Conservation (phyloP, 2,113 vertebrate species). For the Typhlomys cinereus region DNA sequence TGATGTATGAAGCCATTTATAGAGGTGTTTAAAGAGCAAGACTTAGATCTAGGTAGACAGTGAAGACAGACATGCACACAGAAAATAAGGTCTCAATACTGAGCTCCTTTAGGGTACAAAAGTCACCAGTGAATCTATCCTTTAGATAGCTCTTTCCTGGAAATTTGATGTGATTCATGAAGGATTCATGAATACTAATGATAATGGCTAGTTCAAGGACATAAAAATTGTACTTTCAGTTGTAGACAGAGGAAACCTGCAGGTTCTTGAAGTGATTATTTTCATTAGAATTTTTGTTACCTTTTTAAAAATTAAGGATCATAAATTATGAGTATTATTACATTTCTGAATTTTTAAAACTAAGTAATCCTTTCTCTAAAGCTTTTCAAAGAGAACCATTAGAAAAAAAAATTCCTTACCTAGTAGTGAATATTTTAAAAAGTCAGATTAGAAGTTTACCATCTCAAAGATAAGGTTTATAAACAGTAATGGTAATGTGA, state of each 20-base stretch:
- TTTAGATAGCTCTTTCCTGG: neutral
- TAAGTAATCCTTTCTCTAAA: neutral
- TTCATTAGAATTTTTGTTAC: slow-evolving; percentile 44
- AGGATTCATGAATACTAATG: slow-evolving; percentile 42
- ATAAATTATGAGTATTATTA: slow-evolving; percentile 26
- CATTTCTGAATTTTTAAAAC: slow-evolving; percentile 38
- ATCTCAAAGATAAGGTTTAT: slow-evolving; percentile 30
- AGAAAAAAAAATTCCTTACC: neutral
- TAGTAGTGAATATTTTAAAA: neutral
- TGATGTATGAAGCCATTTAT: neutral
- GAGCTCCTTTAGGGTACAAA: neutral
- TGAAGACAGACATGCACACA: neutral
- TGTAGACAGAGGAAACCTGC: neutral
- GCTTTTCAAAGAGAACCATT: neutral
- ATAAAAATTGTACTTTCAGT: neutral
- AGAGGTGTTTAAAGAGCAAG: neutral
- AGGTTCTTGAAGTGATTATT: slow-evolving; percentile 9
- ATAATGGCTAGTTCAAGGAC: neutral
- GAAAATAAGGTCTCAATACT: neutral
- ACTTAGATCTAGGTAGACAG: neutral
- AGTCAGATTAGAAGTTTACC: neutral
- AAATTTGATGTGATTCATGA: too few species aligned
- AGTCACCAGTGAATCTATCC: neutral
- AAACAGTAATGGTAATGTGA: neutral
- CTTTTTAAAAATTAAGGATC: neutral